A percentile compares a stretch with the other conserved stretches of the same genome.
Evolutionary conservation across 2,888 invertebrate species (phyloP).

Genomic region (Linnaemya vulpina): DNA sequence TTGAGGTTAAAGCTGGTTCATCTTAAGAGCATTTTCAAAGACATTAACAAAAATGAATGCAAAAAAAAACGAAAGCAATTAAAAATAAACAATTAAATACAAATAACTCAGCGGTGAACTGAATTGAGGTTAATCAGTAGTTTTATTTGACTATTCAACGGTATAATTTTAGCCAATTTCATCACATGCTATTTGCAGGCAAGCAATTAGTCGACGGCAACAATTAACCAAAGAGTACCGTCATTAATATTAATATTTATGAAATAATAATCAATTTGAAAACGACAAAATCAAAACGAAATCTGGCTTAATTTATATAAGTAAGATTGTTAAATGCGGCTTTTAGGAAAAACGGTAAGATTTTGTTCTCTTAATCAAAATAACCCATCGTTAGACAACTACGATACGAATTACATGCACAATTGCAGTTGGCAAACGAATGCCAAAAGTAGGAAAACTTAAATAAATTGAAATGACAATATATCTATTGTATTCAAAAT

Average conservation of each 20-base stretch:
- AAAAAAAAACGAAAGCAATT: not conserved
- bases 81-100: conserved; percentile 2
- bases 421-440: too few relatives aligned
- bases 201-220: conserved; percentile 6
- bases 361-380: too few relatives aligned
- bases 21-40: not conserved
- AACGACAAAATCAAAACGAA: too few relatives aligned
- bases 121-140: conserved; percentile 43
- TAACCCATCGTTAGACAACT: too few relatives aligned
- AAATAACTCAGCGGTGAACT: not conserved
- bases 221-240: not conserved
- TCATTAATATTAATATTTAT: not conserved
- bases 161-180: conserved; percentile 30
- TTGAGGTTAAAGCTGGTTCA: not conserved
- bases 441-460: too few relatives aligned
- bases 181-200: not conserved
- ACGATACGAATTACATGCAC: too few relatives aligned
- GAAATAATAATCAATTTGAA: not conserved
- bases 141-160: conserved; percentile 34
- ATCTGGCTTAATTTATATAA: too few relatives aligned
- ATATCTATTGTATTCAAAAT: too few relatives aligned
- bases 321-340: too few relatives aligned
- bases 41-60: not conserved
- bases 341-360: too few relatives aligned
- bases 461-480: too few relatives aligned